Percentiles rank a stretch among this genome's conserved stretches.
These are phyloP conservation scores for Disparrhopalites patrizii DNA, from an alignment of 2,888 invertebrate species.

Conservation along the genomic window DNA sequence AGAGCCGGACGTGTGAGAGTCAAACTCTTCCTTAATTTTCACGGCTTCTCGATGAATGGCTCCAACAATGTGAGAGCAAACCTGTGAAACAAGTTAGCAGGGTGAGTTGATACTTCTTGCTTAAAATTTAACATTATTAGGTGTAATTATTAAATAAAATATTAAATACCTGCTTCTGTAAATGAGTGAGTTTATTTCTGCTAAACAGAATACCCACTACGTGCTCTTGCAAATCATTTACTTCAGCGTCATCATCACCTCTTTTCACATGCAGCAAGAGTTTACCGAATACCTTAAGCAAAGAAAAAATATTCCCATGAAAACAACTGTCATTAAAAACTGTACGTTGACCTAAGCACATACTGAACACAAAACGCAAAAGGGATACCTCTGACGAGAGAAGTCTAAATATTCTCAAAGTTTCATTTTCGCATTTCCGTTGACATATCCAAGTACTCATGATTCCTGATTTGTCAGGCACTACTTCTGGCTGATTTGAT, in stretches of 20 bases:
- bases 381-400: constrained; percentile 75
- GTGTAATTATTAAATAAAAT: neutral
- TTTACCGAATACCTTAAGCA: constrained; percentile 77
- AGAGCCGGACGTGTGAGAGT: constrained; percentile 53
- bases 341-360: too few species aligned
- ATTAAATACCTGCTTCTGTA: constrained; percentile 75
- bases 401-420: constrained; percentile 82
- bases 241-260: constrained; percentile 54
- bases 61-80: constrained; percentile 79
- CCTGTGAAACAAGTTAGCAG: constrained; percentile 54
- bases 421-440: constrained; percentile 83
- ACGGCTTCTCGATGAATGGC: constrained; percentile 86
- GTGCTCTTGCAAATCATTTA: constrained; percentile 81
- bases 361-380: too few species aligned
- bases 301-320: too few species aligned
- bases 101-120: neutral
- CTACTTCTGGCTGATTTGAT: constrained; percentile 55
- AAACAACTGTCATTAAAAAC: too few species aligned
- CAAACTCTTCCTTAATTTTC: constrained; percentile 88
- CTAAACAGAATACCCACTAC: constrained; percentile 96
- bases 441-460: constrained; percentile 65
- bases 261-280: constrained; percentile 54
- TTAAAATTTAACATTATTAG: neutral
- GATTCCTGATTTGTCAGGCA: constrained; percentile 19
- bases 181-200: constrained; percentile 83